These are phyloP conservation scores for Ectobius pallidus DNA, from an alignment of 2,888 invertebrate genomes.

Conservation along the genomic window DNA sequence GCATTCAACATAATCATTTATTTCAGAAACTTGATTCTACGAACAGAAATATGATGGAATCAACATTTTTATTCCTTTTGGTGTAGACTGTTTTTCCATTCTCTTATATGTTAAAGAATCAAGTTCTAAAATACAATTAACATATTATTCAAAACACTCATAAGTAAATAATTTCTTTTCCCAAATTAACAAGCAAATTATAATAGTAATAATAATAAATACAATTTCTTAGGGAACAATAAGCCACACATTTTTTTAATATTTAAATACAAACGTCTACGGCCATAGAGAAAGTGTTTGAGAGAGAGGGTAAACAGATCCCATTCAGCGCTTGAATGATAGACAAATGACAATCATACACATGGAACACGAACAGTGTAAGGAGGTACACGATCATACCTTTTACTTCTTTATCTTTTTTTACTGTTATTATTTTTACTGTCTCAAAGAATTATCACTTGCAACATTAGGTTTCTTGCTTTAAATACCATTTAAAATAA, in stretches of 20 bases:
- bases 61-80: too few relatives aligned
- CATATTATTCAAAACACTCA: conserved; percentile 6
- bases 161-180: conserved; percentile 10
- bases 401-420: background rate
- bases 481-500: conserved; percentile 20
- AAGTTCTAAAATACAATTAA: conserved; percentile 10
- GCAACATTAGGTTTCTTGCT: conserved; percentile 9
- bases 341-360: conserved; percentile 23
- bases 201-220: conserved; percentile 20
- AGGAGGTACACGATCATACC: background rate
- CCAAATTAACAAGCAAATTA: conserved; percentile 25
- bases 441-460: background rate
- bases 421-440: background rate
- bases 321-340: conserved; percentile 3
- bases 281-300: background rate
- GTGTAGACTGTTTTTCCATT: too few relatives aligned
- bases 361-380: conserved; percentile 9
- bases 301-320: background rate
- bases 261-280: conserved; percentile 19
- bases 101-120: conserved; percentile 1
- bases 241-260: conserved; percentile 21
- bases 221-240: conserved; percentile 14
- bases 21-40: background rate
- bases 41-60: background rate
- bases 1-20: conserved; percentile 25